phyloP scores from a whole-genome alignment of 2,113 vertebrate species.

The Apistogramma diplotaenia region DNA sequence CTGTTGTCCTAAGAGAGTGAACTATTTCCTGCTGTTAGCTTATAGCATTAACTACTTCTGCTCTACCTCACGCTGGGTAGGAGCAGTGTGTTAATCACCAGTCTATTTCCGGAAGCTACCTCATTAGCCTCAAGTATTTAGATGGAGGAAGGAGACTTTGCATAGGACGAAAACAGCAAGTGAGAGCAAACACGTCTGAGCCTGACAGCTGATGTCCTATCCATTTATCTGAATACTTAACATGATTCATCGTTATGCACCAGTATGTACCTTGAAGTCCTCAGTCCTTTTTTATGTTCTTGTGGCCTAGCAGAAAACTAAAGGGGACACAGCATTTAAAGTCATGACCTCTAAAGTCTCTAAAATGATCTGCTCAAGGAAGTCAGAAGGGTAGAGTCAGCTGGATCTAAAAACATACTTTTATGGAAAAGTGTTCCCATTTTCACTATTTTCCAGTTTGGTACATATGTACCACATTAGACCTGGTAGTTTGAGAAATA shows the following conservation, averaged over 20 bases:
- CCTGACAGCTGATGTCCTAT: neutral
- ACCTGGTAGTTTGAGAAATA: neutral
- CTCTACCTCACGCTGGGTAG: conserved; percentile 24
- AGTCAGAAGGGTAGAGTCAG: neutral
- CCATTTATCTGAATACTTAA: neutral
- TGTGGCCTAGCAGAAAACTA: neutral
- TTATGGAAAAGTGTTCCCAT: neutral
- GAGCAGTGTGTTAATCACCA: conserved; percentile 55
- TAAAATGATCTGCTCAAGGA: neutral
- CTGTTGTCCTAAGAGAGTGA: neutral
- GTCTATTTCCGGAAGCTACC: conserved; percentile 60
- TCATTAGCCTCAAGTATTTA: conserved; percentile 65
- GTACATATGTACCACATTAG: neutral
- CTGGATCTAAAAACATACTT: neutral
- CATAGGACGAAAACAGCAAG: conserved; percentile 35
- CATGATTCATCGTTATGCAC: neutral
- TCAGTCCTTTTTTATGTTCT: neutral
- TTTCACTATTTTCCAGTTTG: neutral
- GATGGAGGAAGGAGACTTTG: conserved; percentile 45
- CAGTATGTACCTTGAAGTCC: neutral
- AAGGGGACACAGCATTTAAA: neutral
- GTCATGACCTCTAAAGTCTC: neutral
- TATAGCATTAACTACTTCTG: conserved; percentile 51
- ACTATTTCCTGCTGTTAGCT: conserved; percentile 25
- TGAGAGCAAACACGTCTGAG: conserved; percentile 1